phyloP scores from a whole-genome alignment of 1,140 invertebrate genomes.

The Himalopsyche phryganea region DNA sequence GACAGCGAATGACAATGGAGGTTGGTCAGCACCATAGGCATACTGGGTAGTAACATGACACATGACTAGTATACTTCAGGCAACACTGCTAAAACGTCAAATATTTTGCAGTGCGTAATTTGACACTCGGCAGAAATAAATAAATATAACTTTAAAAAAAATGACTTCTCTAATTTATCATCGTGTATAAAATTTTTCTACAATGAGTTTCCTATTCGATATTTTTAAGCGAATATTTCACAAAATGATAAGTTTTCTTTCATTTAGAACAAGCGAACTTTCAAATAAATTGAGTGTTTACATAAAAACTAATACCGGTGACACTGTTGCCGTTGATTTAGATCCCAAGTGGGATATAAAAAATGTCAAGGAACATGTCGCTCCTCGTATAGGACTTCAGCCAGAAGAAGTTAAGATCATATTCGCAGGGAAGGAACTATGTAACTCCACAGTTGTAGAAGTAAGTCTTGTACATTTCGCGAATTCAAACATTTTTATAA shows the following conservation, averaged over 20 bases:
- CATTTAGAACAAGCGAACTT: conserved; percentile 58
- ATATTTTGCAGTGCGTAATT: too few relatives aligned
- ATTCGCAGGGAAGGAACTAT: conserved; percentile 79
- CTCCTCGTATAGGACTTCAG: conserved; percentile 63
- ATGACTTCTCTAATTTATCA: too few relatives aligned
- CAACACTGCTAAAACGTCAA: too few relatives aligned
- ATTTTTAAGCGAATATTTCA: conserved; percentile 52
- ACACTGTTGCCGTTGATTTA: conserved; percentile 63
- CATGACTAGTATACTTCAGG: too few relatives aligned
- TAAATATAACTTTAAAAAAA: too few relatives aligned
- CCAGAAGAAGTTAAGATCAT: conserved; percentile 77
- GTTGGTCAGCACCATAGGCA: too few relatives aligned
- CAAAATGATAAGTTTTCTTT: conserved; percentile 62
- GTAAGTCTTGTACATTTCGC: conserved; percentile 45
- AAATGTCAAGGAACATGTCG: conserved; percentile 70
- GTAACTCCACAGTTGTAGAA: conserved; percentile 68
- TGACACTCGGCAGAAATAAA: too few relatives aligned
- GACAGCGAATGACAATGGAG: too few relatives aligned
- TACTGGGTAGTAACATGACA: too few relatives aligned
- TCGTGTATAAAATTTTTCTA: neutral
- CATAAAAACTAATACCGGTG: conserved; percentile 68
- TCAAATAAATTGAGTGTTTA: conserved; percentile 65
- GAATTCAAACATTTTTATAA: too few relatives aligned
- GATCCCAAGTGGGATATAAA: conserved; percentile 74
- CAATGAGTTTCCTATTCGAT: conserved; percentile 61